A percentile compares a stretch with the other conserved stretches of the same genome.
Evolutionary conservation across 2,888 invertebrate species (phyloP).

Genomic region (Neoaliturus tenellus): DNA sequence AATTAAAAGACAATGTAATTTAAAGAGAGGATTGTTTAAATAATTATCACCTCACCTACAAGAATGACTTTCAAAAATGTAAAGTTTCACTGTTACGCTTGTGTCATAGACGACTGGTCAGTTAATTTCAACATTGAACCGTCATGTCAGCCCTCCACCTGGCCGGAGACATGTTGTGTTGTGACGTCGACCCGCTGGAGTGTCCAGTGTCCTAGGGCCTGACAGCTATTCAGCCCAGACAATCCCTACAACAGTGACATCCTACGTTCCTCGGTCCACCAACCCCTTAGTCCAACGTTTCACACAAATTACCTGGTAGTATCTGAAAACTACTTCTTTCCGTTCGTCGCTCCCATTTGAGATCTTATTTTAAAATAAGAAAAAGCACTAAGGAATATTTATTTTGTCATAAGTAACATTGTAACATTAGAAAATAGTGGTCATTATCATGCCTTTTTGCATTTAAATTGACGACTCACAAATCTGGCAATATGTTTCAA

Average conservation of each 20-base stretch:
- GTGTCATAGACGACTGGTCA: no score
- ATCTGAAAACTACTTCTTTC: not conserved
- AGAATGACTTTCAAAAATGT: no score
- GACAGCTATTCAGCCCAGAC: no score
- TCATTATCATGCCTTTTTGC: not conserved
- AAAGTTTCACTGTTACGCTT: no score
- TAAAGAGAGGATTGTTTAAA: no score
- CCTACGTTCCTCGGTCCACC: not conserved
- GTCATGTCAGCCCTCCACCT: not conserved
- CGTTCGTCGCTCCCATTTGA: no score
- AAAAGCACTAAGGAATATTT: no score
- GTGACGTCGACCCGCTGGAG: not conserved
- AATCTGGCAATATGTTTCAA: no score
- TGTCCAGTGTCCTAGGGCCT: not conserved
- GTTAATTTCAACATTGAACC: not conserved
- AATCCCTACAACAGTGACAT: not conserved
- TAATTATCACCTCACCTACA: no score
- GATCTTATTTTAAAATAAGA: not conserved
- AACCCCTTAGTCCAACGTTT: not conserved
- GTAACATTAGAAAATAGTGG: not conserved
- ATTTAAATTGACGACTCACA: no score
- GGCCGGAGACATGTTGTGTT: not conserved
- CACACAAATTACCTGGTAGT: not conserved
- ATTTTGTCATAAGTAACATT: not conserved
- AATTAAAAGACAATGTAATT: no score